Percentiles rank a stretch among this genome's conserved stretches.
phyloP scores from a whole-genome alignment of 2,113 vertebrate genomes.

The Nothoprocta pentlandii region DNA sequence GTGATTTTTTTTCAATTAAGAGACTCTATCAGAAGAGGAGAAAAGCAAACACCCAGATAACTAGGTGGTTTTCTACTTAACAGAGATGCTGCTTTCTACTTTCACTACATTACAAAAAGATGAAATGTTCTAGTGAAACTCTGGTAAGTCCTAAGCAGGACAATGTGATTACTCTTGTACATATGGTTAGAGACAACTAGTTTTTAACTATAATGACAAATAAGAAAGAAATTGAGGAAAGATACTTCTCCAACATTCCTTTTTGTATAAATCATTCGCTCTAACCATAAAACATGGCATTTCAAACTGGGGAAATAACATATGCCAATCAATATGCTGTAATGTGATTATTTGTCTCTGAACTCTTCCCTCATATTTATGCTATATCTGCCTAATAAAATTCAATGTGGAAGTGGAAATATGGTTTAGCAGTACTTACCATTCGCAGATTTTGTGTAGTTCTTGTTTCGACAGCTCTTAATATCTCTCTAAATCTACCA shows the following conservation, averaged over 20 bases:
- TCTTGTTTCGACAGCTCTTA: conserved; percentile 95
- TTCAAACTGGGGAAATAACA: not conserved
- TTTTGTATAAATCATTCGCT: not conserved
- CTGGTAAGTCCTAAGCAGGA: not conserved
- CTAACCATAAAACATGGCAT: not conserved
- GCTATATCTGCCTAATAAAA: not conserved
- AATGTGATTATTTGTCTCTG: not conserved
- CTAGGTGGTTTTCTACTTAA: not conserved
- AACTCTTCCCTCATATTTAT: not conserved
- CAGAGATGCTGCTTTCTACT: fast-evolving
- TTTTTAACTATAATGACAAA: not conserved
- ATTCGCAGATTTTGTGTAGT: conserved; percentile 98
- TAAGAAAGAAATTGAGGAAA: not conserved
- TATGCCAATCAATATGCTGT: not conserved
- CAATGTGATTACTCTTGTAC: not conserved
- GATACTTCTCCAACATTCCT: not conserved
- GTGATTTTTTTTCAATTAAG: not conserved
- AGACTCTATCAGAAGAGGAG: not conserved
- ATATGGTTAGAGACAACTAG: not conserved
- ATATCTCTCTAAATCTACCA: conserved; percentile 94
- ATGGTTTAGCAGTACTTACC: conserved; percentile 80
- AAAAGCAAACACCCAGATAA: not conserved
- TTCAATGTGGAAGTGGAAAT: not conserved
- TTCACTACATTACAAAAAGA: not conserved
- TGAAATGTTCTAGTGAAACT: not conserved